These are phyloP conservation scores for Pipistrellus kuhlii DNA, from an alignment of 2,797 vertebrate genomes.

Conservation along the genomic window DNA sequence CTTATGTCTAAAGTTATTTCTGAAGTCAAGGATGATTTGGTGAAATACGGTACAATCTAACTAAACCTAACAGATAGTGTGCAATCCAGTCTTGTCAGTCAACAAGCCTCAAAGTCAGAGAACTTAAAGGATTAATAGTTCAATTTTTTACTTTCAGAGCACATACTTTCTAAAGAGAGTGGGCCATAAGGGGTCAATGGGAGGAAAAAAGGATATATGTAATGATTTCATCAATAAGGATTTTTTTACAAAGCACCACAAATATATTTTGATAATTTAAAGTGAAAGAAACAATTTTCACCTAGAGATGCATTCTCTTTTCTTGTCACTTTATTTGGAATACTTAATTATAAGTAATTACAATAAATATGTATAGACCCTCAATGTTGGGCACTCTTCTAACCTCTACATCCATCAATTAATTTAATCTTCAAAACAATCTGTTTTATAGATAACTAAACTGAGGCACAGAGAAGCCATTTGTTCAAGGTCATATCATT, in stretches of 20 bases:
- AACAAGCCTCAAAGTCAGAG: neutral
- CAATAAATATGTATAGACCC: neutral
- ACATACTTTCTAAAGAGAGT: neutral
- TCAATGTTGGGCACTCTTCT: neutral
- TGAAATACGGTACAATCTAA: neutral
- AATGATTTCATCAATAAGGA: no score
- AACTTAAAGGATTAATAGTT: neutral
- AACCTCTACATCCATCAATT: neutral
- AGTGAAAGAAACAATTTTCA: neutral
- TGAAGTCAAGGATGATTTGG: neutral
- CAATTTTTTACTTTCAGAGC: neutral
- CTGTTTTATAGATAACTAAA: neutral
- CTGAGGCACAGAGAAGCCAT: neutral
- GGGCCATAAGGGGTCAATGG: no score
- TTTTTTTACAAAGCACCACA: neutral
- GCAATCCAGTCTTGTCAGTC: neutral
- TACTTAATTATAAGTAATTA: neutral
- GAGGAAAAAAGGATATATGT: no score
- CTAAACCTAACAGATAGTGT: neutral
- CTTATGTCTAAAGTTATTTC: neutral
- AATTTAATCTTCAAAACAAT: neutral
- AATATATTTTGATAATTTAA: neutral
- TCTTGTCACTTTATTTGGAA: constrained; percentile 30
- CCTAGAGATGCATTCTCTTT: neutral
- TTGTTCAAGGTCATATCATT: neutral